Conservation (phyloP, 2,797 vertebrate species). For the Echiichthys vipera region DNA sequence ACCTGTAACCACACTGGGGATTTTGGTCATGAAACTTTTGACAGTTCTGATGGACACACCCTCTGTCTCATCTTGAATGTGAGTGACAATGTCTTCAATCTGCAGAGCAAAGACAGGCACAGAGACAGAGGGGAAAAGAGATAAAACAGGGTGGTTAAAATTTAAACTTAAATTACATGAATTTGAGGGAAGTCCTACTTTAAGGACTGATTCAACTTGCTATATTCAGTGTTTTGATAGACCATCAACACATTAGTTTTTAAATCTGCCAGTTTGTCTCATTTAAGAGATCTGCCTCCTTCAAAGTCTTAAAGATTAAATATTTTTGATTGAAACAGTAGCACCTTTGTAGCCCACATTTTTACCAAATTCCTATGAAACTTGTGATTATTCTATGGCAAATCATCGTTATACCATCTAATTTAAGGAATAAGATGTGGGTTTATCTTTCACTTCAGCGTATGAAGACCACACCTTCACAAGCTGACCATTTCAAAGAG, state of each 20-base stretch:
- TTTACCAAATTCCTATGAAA: neutral
- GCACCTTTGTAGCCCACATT: no score
- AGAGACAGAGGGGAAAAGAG: neutral
- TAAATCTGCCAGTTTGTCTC: no score
- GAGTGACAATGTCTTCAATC: slow-evolving; percentile 96
- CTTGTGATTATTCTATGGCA: neutral
- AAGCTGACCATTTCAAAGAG: neutral
- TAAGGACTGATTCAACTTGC: neutral
- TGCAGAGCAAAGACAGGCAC: slow-evolving; percentile 59
- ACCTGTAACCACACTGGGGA: slow-evolving; percentile 98
- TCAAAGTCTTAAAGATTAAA: no score
- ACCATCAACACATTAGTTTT: neutral
- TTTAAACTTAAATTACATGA: neutral
- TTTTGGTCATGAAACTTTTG: slow-evolving; percentile 99
- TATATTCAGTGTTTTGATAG: neutral
- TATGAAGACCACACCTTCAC: neutral
- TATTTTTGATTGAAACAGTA: no score
- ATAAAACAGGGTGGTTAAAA: neutral
- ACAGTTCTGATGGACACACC: slow-evolving; percentile 97
- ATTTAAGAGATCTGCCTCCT: neutral
- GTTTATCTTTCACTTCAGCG: neutral
- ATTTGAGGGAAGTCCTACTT: neutral
- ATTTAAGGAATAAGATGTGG: neutral
- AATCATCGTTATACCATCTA: neutral
- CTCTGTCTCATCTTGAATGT: slow-evolving; percentile 95